Evolutionary conservation across 2,888 invertebrate species (phyloP).

Genomic region (Drosophila dives): DNA sequence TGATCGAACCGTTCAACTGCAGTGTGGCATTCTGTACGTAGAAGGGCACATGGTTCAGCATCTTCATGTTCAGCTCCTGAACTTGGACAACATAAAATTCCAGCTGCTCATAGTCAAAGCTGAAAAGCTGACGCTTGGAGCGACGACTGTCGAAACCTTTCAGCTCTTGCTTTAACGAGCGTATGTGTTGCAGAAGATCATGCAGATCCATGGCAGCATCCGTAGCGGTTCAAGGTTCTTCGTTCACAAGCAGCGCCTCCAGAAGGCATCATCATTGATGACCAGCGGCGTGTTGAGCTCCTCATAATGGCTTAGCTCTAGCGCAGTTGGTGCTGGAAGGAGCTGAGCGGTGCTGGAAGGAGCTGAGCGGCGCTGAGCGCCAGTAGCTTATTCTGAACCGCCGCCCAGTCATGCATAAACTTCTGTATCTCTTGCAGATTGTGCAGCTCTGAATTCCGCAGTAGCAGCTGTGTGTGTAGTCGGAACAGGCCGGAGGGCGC

Average conservation of each 20-base stretch:
- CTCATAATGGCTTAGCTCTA: conserved; percentile 3
- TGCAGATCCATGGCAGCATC: conserved; percentile 74
- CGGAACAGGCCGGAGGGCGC: too few species aligned
- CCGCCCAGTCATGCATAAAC: conserved; percentile 71
- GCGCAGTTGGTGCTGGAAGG: conserved; percentile 5
- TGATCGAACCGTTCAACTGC: too few species aligned
- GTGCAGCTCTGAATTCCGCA: too few species aligned
- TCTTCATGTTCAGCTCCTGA: conserved; percentile 75
- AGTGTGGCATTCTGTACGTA: too few species aligned
- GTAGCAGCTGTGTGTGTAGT: too few species aligned
- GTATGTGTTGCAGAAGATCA: conserved; percentile 26
- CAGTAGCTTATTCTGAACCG: conserved; percentile 74
- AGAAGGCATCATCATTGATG: conserved; percentile 63
- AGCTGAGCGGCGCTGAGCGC: conserved; percentile 27
- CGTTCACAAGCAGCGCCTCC: conserved; percentile 74
- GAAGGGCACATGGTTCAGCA: conserved; percentile 80
- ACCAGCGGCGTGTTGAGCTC: conserved; percentile 67
- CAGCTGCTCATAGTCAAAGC: conserved; percentile 64
- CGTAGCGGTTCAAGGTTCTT: conserved; percentile 69
- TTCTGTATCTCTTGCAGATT: conserved; percentile 81
- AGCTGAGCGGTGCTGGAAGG: conserved; percentile 27
- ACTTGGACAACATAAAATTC: conserved; percentile 73
- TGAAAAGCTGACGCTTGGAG: conserved; percentile 49
- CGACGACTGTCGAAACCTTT: conserved; percentile 30
- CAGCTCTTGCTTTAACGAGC: conserved; percentile 58